Conservation (phyloP, 2,113 vertebrate genomes). For the Cichladusa arquata region DNA sequence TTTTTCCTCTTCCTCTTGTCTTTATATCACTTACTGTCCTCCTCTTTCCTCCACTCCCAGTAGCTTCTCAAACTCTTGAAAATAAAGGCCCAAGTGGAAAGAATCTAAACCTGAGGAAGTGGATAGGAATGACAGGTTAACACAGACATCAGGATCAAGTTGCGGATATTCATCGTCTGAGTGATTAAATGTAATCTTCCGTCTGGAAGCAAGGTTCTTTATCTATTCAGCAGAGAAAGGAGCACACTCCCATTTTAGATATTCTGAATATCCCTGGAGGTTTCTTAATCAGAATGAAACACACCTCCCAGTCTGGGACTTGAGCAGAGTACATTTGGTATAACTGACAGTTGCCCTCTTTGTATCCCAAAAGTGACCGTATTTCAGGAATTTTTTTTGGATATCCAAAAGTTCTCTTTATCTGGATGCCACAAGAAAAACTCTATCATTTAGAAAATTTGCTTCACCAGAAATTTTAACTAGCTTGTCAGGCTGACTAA, state of each 20-base stretch:
- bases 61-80: background rate
- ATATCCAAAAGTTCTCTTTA: background rate
- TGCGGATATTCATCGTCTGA: background rate
- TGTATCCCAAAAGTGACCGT: rapidly evolving
- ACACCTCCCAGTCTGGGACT: background rate
- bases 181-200: background rate
- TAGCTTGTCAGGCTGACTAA: background rate
- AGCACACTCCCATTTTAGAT: background rate
- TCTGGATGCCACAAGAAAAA: background rate
- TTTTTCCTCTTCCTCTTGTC: background rate
- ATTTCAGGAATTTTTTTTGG: background rate
- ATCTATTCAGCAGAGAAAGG: background rate
- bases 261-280: background rate
- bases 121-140: background rate
- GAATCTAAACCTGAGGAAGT: background rate
- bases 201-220: background rate
- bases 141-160: background rate
- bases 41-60: background rate
- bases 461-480: background rate
- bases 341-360: background rate
- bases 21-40: background rate
- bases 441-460: background rate
- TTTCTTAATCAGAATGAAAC: background rate
- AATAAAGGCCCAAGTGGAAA: background rate
- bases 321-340: background rate